Conservation (phyloP, 2,113 vertebrate genomes). For the Hyperoodon ampullatus region DNA sequence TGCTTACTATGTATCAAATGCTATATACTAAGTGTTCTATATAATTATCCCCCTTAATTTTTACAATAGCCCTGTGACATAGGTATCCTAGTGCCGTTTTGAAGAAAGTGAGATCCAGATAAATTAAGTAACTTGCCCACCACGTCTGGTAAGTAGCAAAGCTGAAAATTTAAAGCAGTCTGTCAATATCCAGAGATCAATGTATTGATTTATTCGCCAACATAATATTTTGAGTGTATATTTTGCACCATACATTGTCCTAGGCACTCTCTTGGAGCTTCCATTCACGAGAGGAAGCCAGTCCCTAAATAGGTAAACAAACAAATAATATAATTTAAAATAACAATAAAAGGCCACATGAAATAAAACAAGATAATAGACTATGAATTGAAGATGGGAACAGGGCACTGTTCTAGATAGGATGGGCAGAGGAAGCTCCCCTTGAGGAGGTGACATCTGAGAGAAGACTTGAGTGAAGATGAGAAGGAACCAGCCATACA, state of each 20-base stretch:
- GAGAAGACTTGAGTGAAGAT: neutral
- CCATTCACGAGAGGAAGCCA: neutral
- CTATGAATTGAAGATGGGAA: neutral
- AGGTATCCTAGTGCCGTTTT: neutral
- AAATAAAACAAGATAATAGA: neutral
- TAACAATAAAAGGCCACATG: neutral
- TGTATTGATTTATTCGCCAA: neutral
- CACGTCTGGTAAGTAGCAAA: neutral
- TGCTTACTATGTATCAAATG: neutral
- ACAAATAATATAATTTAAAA: neutral
- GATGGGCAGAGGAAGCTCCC: neutral
- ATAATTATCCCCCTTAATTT: neutral
- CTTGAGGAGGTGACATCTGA: neutral
- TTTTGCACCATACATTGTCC: neutral
- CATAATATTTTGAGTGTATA: neutral
- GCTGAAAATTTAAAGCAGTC: conserved; percentile 13
- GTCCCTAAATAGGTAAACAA: neutral
- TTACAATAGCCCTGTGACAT: neutral
- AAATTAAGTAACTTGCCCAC: neutral
- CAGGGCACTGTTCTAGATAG: neutral
- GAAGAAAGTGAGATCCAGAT: neutral
- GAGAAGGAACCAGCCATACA: neutral
- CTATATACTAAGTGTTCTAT: neutral
- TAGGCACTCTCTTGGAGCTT: neutral
- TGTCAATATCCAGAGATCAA: neutral